These are phyloP conservation scores for Apostichopus leukothele DNA, from an alignment of 53 echinoderm and acorn worm genomes.

Conservation along the genomic window DNA sequence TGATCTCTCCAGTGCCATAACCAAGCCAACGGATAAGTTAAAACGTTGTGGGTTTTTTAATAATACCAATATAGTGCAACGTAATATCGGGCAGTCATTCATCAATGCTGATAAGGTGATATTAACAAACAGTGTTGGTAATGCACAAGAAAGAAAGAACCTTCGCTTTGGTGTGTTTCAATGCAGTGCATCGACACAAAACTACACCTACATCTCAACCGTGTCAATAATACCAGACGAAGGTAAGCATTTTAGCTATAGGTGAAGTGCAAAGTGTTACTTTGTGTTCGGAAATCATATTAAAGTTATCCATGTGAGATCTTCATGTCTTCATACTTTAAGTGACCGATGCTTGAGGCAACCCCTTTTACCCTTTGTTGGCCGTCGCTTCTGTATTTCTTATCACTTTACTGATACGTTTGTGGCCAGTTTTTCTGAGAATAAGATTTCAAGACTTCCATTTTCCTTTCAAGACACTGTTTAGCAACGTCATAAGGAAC, in stretches of 20 bases:
- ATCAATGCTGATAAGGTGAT: background rate
- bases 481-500: no score
- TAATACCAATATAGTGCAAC: background rate
- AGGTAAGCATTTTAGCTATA: background rate
- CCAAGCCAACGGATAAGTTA: background rate
- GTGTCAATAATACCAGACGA: background rate
- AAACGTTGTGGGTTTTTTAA: background rate
- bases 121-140: background rate
- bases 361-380: no score
- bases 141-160: background rate
- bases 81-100: background rate
- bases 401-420: no score
- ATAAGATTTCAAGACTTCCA: no score
- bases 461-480: no score
- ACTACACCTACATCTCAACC: background rate
- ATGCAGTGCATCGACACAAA: background rate
- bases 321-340: no score
- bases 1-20: background rate
- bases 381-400: no score
- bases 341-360: no score
- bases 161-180: slow-evolving; percentile 16
- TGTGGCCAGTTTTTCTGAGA: no score
- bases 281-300: no score
- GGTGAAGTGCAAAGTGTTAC: no score
- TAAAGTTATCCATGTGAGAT: no score